Percentiles rank a stretch among this genome's conserved stretches.
phyloP scores from a whole-genome alignment of 2,797 vertebrate genomes.

The Mormyrus proboscirostris region DNA sequence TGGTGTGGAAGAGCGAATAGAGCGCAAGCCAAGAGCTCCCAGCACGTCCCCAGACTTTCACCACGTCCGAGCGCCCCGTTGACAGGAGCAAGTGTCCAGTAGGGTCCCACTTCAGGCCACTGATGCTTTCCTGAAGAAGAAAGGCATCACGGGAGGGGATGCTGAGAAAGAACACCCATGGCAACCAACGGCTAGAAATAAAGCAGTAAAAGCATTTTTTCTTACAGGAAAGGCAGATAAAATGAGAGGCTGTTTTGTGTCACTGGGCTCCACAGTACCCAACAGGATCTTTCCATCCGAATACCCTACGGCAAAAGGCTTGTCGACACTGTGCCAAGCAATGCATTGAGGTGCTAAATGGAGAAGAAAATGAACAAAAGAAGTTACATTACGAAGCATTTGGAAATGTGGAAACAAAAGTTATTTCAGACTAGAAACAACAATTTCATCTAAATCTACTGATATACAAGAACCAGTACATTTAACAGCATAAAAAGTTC shows the following conservation, averaged over 20 bases:
- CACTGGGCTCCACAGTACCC: constrained; percentile 49
- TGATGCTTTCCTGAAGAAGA: constrained; percentile 54
- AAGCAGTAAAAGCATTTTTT: neutral
- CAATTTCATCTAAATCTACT: neutral
- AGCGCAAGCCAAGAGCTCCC: constrained; percentile 57
- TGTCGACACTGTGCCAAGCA: constrained; percentile 66
- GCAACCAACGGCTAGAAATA: neutral
- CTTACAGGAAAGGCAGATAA: constrained; percentile 65
- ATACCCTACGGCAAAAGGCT: constrained; percentile 68
- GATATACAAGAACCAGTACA: neutral
- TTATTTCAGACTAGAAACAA: neutral
- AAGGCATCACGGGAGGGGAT: neutral
- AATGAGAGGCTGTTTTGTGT: constrained; percentile 55
- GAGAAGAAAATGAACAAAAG: neutral
- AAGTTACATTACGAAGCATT: neutral
- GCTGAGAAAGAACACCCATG: neutral
- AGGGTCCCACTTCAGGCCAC: constrained; percentile 66
- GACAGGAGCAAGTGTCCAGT: constrained; percentile 68
- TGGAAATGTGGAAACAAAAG: neutral
- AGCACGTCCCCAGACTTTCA: constrained; percentile 61
- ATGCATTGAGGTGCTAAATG: constrained; percentile 61
- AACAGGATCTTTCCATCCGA: constrained; percentile 65
- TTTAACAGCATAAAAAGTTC: neutral
- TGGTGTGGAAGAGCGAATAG: constrained; percentile 61
- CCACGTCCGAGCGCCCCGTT: constrained; percentile 58